Percentiles rank a stretch among this genome's conserved stretches.
Evolutionary conservation across 2,113 vertebrate genomes (phyloP).

Genomic region (Thermophis baileyi): DNA sequence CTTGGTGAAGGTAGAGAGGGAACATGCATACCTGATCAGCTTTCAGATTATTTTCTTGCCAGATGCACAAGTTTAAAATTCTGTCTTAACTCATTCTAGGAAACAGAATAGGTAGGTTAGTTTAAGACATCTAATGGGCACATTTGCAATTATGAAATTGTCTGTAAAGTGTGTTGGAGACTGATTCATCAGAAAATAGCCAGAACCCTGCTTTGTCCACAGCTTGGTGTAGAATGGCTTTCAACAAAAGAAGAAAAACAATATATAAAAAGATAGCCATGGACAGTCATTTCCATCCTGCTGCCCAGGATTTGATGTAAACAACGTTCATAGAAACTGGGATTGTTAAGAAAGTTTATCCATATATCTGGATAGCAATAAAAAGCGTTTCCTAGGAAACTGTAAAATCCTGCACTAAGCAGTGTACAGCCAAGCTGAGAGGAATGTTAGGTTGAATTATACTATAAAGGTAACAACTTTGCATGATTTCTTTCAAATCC

Average conservation of each 20-base stretch:
- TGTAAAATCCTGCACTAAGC: conserved; percentile 89
- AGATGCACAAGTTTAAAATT: conserved; percentile 48
- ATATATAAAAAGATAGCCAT: conserved; percentile 72
- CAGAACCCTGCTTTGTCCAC: conserved; percentile 68
- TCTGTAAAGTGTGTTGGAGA: conserved; percentile 64
- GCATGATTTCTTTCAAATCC: conserved; percentile 67
- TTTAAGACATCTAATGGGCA: conserved; percentile 51
- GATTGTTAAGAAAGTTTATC: conserved; percentile 87
- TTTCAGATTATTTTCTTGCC: conserved; percentile 62
- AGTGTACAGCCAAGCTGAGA: conserved; percentile 84
- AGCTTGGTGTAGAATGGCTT: conserved; percentile 73
- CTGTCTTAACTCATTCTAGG: conserved; percentile 60
- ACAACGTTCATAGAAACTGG: conserved; percentile 79
- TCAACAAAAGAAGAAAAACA: conserved; percentile 67
- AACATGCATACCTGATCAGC: conserved; percentile 52
- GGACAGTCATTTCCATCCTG: conserved; percentile 71
- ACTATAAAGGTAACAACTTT: conserved; percentile 75
- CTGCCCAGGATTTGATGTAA: conserved; percentile 79
- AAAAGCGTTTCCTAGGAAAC: conserved; percentile 97
- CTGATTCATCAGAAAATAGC: conserved; percentile 65
- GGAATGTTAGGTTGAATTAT: conserved; percentile 72
- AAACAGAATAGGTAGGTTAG: conserved; percentile 66
- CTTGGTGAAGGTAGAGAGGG: conserved; percentile 21
- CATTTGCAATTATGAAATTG: conserved; percentile 62
- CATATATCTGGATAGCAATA: conserved; percentile 91